A percentile compares a stretch with the other conserved stretches of the same genome.
These are phyloP conservation scores for Ptilorrhoa leucosticta DNA, from an alignment of 2,113 vertebrate genomes.

Conservation along the genomic window DNA sequence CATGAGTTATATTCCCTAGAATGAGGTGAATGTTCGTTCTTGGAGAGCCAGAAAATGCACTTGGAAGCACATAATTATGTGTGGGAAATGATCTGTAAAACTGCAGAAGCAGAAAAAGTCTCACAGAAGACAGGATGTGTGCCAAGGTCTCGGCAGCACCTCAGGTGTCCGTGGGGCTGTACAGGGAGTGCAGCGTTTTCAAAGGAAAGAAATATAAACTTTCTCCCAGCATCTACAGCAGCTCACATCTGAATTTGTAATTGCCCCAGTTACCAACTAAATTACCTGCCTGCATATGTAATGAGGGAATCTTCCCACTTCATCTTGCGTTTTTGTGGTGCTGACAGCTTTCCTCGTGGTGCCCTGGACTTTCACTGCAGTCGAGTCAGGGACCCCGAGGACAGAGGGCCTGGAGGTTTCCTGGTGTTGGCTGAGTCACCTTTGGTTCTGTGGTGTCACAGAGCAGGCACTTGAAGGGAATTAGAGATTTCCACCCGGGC, in stretches of 20 bases:
- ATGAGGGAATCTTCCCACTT: neutral
- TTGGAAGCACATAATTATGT: neutral
- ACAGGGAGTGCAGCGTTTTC: neutral
- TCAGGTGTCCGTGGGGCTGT: neutral
- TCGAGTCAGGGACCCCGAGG: neutral
- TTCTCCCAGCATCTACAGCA: neutral
- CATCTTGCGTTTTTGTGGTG: neutral
- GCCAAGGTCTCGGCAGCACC: neutral
- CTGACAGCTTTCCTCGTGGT: neutral
- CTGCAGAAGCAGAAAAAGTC: neutral
- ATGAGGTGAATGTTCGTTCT: neutral
- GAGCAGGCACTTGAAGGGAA: neutral
- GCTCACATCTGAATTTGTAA: neutral
- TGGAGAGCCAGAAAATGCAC: neutral
- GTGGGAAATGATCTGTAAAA: neutral
- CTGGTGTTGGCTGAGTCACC: neutral
- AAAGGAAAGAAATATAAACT: neutral
- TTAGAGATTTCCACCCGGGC: neutral
- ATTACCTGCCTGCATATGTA: neutral
- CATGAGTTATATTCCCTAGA: neutral
- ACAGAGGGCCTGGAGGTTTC: neutral
- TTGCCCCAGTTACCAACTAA: neutral
- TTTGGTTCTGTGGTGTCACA: neutral
- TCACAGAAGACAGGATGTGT: fast-evolving
- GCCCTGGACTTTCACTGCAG: neutral